These are phyloP conservation scores for Magallana gigas DNA, from an alignment of 1,140 invertebrate genomes.

Conservation along the genomic window DNA sequence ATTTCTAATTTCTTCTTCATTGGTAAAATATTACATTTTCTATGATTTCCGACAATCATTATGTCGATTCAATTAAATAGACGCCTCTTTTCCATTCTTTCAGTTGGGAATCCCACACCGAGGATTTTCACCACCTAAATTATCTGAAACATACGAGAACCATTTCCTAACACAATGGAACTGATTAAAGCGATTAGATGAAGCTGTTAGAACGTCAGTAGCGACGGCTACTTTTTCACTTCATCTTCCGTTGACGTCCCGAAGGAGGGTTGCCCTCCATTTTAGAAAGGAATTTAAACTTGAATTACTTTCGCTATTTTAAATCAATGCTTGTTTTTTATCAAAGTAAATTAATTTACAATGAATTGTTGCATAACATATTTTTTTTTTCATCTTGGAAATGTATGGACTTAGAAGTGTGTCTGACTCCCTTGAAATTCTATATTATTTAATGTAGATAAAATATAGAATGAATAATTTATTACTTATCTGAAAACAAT, in stretches of 20 bases:
- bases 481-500: too few species aligned
- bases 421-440: background rate
- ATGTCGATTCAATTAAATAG: constrained; percentile 35
- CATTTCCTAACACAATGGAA: constrained; percentile 28
- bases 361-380: constrained; percentile 26
- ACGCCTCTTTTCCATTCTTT: constrained; percentile 27
- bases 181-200: constrained; percentile 31
- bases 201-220: constrained; percentile 22
- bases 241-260: constrained; percentile 21
- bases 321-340: constrained; percentile 53
- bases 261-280: background rate
- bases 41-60: constrained; percentile 9
- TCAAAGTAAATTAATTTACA: constrained; percentile 11
- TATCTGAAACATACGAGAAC: constrained; percentile 23
- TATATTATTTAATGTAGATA: too few species aligned
- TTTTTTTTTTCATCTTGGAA: background rate
- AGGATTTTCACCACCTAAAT: constrained; percentile 26
- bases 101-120: background rate
- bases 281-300: constrained; percentile 47
- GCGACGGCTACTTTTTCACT: constrained; percentile 18
- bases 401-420: background rate
- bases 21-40: constrained; percentile 38
- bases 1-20: constrained; percentile 35
- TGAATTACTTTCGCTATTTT: constrained; percentile 57
- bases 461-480: too few species aligned